phyloP scores from a whole-genome alignment of 2,113 vertebrate genomes.

The Ramphastos sulfuratus region DNA sequence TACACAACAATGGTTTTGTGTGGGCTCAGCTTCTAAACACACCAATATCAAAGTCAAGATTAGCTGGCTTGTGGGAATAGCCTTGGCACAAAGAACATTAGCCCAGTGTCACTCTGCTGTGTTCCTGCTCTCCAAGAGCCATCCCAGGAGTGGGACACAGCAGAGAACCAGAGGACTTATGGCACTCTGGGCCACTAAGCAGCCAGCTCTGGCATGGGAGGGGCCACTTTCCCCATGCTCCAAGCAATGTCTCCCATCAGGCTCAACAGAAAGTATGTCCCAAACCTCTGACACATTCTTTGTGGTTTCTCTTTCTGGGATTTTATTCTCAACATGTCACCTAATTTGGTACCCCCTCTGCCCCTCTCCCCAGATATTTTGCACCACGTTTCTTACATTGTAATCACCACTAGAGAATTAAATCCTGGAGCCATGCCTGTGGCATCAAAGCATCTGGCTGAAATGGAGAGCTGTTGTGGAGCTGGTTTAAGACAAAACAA shows the following conservation, averaged over 20 bases:
- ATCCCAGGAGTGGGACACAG: background rate
- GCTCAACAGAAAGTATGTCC: background rate
- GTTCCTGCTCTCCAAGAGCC: background rate
- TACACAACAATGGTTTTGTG: background rate
- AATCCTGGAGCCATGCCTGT: background rate
- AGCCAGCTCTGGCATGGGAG: background rate
- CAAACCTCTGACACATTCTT: background rate
- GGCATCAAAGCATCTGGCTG: conserved; percentile 3
- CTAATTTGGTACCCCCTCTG: rapidly evolving
- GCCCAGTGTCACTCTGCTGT: background rate
- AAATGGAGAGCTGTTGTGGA: conserved; percentile 18
- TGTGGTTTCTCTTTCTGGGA: background rate
- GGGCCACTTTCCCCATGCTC: background rate
- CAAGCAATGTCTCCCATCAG: background rate
- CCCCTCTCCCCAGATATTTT: background rate
- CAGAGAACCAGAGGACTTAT: background rate
- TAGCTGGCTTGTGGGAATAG: conserved; percentile 9
- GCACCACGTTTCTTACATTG: background rate
- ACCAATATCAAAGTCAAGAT: conserved; percentile 54
- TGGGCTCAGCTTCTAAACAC: conserved; percentile 23
- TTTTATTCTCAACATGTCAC: background rate
- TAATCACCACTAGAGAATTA: conserved; percentile 4
- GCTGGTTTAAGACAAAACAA: background rate
- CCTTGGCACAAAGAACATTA: conserved; percentile 5
- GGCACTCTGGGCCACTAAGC: background rate